Base-by-base conservation (phyloP, 2,888 invertebrate species). In the Callyntrura guangdongensis region DNA sequence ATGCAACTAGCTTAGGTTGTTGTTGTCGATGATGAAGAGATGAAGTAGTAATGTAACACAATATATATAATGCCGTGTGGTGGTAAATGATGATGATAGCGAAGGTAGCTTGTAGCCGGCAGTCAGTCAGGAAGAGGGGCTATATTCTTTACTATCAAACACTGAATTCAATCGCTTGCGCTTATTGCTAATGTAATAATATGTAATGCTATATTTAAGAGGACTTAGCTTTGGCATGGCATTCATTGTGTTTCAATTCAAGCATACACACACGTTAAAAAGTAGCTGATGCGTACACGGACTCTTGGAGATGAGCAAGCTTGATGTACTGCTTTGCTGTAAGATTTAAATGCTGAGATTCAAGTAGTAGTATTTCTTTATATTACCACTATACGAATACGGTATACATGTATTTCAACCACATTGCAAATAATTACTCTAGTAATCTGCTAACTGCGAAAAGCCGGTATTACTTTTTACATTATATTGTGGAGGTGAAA, bases 1-100 rank as follows among this genome's bases (percentile, higher is more conserved):
- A 67, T 36, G 36, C 36, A 81, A 79, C 64, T 47, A 69, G 87
- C 20, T n/a, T 67, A 81, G 81, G 81, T 64, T 79, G 69, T 86
- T 86, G 79, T 64, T 85, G 83, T 83, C 17, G 36, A 36, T 59
- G 56, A 85, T 74, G 72, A 84, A 67, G 47, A 64, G 47, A 47
- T n/a, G 20, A 22, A 72, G 64, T 74, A 59, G 45, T 74, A 86
- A 61, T 25, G 27, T 25, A 53, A 79, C 56, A 27, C 56, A 49
- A 53, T 11, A 25, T 25, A 36, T 36, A 22, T 22, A 17, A 53
- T 36, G 6, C 36, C 36, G 36, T 36, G 36, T 6, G 36, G 36
- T n/a, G 49, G 11, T 17, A 14, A 49, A 59, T 59, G 81, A 17
- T 59, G 81, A 17, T 59, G 6, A 49, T 64, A 72, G 45, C 0